These are phyloP conservation scores for Anolis carolinensis DNA, from an alignment of 2,113 vertebrate genomes.

Conservation along the genomic window DNA sequence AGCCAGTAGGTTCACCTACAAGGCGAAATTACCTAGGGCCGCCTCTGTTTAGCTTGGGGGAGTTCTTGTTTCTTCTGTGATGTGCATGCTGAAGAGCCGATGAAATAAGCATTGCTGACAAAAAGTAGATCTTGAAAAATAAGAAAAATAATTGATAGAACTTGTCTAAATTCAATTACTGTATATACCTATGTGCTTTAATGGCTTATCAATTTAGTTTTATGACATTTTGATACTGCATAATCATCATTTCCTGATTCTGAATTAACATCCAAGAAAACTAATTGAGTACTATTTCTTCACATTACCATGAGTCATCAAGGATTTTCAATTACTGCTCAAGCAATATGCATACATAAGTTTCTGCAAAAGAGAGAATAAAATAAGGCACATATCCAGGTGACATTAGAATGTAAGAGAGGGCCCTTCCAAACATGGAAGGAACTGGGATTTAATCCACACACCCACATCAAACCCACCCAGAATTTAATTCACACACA, in stretches of 20 bases:
- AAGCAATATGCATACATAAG: slow-evolving; percentile 1
- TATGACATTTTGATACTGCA: slow-evolving; percentile 16
- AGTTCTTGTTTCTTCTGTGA: background rate
- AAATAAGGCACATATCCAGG: background rate
- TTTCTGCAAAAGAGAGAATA: slow-evolving; percentile 27
- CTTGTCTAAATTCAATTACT: background rate
- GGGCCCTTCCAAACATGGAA: too few species aligned
- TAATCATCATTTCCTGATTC: slow-evolving; percentile 17
- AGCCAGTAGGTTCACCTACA: too few species aligned
- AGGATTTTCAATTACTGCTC: slow-evolving; percentile 21
- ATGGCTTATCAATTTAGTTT: slow-evolving; percentile 7
- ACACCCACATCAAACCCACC: too few species aligned
- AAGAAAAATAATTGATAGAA: slow-evolving; percentile 2
- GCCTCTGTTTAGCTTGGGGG: too few species aligned
- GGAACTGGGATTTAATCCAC: too few species aligned
- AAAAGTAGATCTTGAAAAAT: background rate
- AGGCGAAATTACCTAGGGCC: too few species aligned
- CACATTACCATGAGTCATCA: slow-evolving; percentile 14
- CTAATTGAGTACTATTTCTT: slow-evolving; percentile 27
- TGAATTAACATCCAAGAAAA: slow-evolving; percentile 38
- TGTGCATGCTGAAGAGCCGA: background rate
- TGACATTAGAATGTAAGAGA: background rate
- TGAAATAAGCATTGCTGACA: background rate
- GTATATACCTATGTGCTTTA: background rate
- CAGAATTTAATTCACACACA: too few species aligned